Evolutionary conservation across 2,888 invertebrate species (phyloP).

Genomic region (Machimus atricapillus): DNA sequence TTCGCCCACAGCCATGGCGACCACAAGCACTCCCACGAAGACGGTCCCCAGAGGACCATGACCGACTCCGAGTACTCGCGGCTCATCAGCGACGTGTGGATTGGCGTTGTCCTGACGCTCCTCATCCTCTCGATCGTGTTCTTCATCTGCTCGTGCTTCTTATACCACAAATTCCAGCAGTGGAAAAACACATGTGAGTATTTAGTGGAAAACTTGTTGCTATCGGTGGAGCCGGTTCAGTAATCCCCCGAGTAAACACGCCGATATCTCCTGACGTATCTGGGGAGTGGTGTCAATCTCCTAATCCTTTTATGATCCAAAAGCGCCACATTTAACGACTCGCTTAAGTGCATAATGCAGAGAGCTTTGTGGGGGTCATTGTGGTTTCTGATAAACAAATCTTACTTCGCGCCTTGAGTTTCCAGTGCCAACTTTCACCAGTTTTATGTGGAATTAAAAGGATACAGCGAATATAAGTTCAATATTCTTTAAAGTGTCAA

Average conservation of each 20-base stretch:
- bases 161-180: conserved; percentile 71
- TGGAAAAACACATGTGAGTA: conserved; percentile 70
- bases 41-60: conserved; percentile 29
- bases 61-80: conserved; percentile 65
- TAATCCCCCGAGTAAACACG: not conserved
- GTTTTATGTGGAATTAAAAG: too few species aligned
- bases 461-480: too few species aligned
- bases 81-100: conserved; percentile 70
- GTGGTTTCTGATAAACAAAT: not conserved
- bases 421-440: too few species aligned
- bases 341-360: not conserved
- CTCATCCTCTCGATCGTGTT: conserved; percentile 69
- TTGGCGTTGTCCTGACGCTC: conserved; percentile 68
- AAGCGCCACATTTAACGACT: not conserved
- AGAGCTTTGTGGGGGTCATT: not conserved
- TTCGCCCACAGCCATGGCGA: conserved; percentile 40
- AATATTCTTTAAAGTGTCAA: too few species aligned
- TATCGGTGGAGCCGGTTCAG: not conserved
- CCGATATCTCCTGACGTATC: conserved; percentile 16
- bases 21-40: not conserved
- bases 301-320: not conserved
- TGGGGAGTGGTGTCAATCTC: not conserved
- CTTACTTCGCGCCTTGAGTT: not conserved
- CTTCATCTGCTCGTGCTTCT: conserved; percentile 69
- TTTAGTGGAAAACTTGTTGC: not conserved